Percentiles rank a stretch among this genome's conserved stretches.
Conservation (phyloP, 2,797 vertebrate genomes). For the Muraenolepis orangiensis region DNA sequence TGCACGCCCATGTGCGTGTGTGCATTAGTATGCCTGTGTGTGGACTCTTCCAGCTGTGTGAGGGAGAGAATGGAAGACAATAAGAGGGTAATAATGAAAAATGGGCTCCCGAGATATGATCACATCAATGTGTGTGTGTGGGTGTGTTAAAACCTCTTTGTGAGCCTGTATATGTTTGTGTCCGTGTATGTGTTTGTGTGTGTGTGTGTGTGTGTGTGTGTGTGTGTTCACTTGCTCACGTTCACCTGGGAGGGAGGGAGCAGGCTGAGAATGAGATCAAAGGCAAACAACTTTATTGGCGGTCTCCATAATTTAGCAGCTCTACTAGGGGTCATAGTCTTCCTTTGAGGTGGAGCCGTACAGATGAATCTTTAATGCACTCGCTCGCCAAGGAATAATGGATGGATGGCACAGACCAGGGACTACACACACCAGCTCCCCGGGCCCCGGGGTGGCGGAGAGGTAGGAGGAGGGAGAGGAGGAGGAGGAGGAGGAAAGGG, state of each 20-base stretch:
- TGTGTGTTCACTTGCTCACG: conserved; percentile 50
- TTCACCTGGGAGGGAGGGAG: conserved; percentile 33
- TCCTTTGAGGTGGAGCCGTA: conserved; percentile 72
- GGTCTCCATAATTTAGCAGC: conserved; percentile 77
- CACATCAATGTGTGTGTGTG: conserved; percentile 22
- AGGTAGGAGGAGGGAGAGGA: conserved; percentile 4
- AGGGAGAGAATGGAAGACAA: conserved; percentile 14
- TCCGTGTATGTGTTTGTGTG: conserved; percentile 1
- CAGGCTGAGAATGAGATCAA: conserved; percentile 70
- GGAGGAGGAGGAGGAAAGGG: conserved; percentile 13
- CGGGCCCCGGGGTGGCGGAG: conserved; percentile 38
- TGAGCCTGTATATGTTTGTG: background rate
- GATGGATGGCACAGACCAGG: conserved; percentile 66
- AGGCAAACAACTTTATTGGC: conserved; percentile 77
- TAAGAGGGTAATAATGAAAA: conserved; percentile 27
- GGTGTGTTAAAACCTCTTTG: background rate
- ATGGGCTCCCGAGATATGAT: conserved; percentile 14
- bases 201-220: conserved; percentile 23
- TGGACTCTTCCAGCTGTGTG: background rate
- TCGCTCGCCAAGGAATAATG: conserved; percentile 71
- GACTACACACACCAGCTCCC: conserved; percentile 47
- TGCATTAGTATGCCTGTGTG: conserved; percentile 14
- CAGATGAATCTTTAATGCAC: conserved; percentile 76
- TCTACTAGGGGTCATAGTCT: conserved; percentile 72
- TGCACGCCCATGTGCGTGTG: background rate